These are phyloP conservation scores for Limanda limanda DNA, from an alignment of 2,113 vertebrate genomes.

Conservation along the genomic window DNA sequence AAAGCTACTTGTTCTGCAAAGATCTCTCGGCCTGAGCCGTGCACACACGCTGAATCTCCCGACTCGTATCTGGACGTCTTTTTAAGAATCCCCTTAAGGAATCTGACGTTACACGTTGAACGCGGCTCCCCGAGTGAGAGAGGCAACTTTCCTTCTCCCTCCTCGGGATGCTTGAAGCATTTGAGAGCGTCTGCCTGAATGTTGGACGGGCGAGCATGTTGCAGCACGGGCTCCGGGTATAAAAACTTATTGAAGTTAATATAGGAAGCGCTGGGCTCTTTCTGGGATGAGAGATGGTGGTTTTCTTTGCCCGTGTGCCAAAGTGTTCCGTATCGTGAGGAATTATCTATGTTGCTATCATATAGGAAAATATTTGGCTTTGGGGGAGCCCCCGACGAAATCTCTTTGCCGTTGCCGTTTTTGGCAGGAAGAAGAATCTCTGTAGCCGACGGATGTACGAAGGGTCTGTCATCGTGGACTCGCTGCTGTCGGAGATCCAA, in stretches of 20 bases:
- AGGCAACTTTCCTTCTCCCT: slow-evolving; percentile 13
- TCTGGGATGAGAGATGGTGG: slow-evolving; percentile 33
- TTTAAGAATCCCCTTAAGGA: slow-evolving; percentile 91
- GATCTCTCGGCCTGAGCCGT: slow-evolving; percentile 65
- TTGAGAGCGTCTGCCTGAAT: slow-evolving; percentile 41
- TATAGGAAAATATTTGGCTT: slow-evolving; percentile 46
- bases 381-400: slow-evolving; percentile 28
- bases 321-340: slow-evolving; percentile 18
- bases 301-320: slow-evolving; percentile 38
- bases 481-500: slow-evolving; percentile 70
- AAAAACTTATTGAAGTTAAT: slow-evolving; percentile 68
- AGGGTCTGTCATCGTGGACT: slow-evolving; percentile 59
- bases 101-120: slow-evolving; percentile 37
- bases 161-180: slow-evolving; percentile 28
- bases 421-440: slow-evolving; percentile 68
- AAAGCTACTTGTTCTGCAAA: slow-evolving; percentile 79
- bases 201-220: slow-evolving; percentile 47
- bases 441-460: slow-evolving; percentile 70
- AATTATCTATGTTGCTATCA: slow-evolving; percentile 31
- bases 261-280: slow-evolving; percentile 34
- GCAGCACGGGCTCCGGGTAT: slow-evolving; percentile 44
- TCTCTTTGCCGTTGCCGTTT: slow-evolving; percentile 59
- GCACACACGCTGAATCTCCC: slow-evolving; percentile 47
- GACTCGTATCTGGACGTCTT: slow-evolving; percentile 82
- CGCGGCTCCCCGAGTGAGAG: slow-evolving; percentile 27